phyloP scores from a whole-genome alignment of 2,797 vertebrate genomes.

The Malurus splendens region DNA sequence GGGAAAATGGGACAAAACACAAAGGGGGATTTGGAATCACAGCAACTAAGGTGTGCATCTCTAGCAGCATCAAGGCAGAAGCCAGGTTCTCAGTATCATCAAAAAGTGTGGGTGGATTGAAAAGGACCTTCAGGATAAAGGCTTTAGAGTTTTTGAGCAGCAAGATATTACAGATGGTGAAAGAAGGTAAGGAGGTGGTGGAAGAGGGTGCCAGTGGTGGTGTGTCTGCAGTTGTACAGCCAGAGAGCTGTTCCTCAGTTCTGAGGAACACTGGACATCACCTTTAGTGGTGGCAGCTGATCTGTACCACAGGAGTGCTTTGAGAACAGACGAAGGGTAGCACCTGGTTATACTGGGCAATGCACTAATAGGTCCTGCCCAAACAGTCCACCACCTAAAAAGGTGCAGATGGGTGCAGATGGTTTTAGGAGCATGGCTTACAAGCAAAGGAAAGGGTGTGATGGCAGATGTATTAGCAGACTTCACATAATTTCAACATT shows the following conservation, averaged over 20 bases:
- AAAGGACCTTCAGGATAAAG: background rate
- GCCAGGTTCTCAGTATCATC: background rate
- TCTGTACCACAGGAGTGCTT: rapidly evolving
- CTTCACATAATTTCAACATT: background rate
- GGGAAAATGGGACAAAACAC: background rate
- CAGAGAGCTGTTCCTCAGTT: background rate
- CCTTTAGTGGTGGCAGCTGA: background rate
- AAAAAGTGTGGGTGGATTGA: background rate
- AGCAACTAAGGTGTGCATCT: background rate
- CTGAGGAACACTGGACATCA: background rate
- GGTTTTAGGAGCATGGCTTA: background rate
- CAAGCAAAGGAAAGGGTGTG: background rate
- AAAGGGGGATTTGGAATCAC: background rate
- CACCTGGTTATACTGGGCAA: background rate
- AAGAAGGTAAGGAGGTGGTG: background rate
- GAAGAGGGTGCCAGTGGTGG: background rate
- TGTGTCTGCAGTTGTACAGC: background rate
- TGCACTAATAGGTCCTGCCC: background rate
- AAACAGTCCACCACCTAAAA: background rate
- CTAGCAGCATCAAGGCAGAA: background rate
- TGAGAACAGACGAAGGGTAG: background rate
- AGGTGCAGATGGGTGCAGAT: background rate
- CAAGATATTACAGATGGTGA: background rate
- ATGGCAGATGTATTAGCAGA: background rate
- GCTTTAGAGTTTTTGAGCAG: background rate